A percentile compares a stretch with the other conserved stretches of the same genome.
Conservation (phyloP, 2,113 vertebrate species). For the Aspiorhynchus laticeps region DNA sequence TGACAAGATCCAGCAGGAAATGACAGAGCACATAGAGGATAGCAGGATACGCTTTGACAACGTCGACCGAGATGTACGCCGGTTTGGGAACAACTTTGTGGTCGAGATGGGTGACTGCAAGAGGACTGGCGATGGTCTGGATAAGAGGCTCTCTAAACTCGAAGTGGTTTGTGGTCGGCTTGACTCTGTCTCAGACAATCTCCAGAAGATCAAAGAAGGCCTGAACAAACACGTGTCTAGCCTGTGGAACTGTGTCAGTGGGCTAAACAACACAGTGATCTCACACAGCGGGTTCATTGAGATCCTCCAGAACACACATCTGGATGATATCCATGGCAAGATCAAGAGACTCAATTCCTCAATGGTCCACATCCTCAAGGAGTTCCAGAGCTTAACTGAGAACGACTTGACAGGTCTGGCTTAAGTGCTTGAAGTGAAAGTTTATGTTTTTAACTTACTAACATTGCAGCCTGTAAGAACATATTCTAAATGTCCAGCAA, state of each 20-base stretch:
- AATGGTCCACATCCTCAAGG: constrained; percentile 73
- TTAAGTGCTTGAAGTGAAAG: constrained; percentile 61
- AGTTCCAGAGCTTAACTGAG: constrained; percentile 70
- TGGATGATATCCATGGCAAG: constrained; percentile 72
- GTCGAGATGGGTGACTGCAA: constrained; percentile 77
- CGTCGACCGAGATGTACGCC: constrained; percentile 70
- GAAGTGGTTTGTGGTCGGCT: constrained; percentile 85
- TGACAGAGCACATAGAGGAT: constrained; percentile 80
- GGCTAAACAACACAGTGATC: constrained; percentile 80
- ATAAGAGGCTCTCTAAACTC: constrained; percentile 86
- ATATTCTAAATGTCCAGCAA: background rate
- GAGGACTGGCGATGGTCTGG: constrained; percentile 74
- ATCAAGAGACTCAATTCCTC: constrained; percentile 84
- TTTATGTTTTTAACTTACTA: background rate
- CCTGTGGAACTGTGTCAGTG: constrained; percentile 84
- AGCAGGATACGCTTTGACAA: constrained; percentile 78
- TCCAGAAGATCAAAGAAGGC: constrained; percentile 85
- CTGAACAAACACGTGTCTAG: constrained; percentile 84
- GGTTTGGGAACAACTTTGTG: constrained; percentile 68
- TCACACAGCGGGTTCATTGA: constrained; percentile 77
- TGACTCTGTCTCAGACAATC: constrained; percentile 79
- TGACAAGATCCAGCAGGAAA: constrained; percentile 86
- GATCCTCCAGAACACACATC: constrained; percentile 77
- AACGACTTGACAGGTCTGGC: constrained; percentile 59
- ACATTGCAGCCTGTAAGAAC: background rate